A percentile compares a stretch with the other conserved stretches of the same genome.
phyloP scores from a whole-genome alignment of 2,888 invertebrate genomes.

The Leucophenga montana region DNA sequence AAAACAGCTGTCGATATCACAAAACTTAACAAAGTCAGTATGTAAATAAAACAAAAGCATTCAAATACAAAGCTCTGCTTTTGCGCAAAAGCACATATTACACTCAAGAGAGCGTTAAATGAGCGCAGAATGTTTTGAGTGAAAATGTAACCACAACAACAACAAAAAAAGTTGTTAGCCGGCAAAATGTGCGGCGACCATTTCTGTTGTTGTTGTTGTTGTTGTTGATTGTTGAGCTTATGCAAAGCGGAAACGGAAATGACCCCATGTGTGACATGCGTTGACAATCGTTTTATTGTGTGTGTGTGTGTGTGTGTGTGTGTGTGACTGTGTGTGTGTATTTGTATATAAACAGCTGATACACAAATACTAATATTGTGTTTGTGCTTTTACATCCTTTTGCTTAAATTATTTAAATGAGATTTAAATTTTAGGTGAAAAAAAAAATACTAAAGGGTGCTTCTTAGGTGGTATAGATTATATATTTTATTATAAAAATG shows the following conservation, averaged over 20 bases:
- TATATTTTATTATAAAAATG: too few species aligned
- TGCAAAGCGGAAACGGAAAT: constrained; percentile 59
- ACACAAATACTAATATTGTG: too few species aligned
- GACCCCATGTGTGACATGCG: constrained; percentile 43
- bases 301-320: constrained; percentile 4
- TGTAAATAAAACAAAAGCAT: constrained; percentile 11
- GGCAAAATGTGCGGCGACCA: neutral
- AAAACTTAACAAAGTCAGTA: neutral
- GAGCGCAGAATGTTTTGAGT: constrained; percentile 16
- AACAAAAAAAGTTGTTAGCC: too few species aligned
- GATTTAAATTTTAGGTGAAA: too few species aligned
- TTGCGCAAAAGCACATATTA: constrained; percentile 11
- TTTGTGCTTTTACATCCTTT: too few species aligned
- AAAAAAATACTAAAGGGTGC: too few species aligned
- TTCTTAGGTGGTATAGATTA: too few species aligned
- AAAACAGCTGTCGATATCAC: neutral
- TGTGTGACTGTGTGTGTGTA: neutral
- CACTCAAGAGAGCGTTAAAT: constrained; percentile 18
- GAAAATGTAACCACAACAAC: too few species aligned
- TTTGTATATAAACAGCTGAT: too few species aligned
- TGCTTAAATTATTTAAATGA: too few species aligned
- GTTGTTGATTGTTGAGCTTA: constrained; percentile 28
- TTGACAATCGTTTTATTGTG: constrained; percentile 27
- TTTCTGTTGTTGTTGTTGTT: constrained; percentile 25
- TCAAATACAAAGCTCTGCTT: constrained; percentile 12